These are phyloP conservation scores for Scyliorhinus canicula DNA, from an alignment of 2,797 vertebrate genomes.

Conservation along the genomic window DNA sequence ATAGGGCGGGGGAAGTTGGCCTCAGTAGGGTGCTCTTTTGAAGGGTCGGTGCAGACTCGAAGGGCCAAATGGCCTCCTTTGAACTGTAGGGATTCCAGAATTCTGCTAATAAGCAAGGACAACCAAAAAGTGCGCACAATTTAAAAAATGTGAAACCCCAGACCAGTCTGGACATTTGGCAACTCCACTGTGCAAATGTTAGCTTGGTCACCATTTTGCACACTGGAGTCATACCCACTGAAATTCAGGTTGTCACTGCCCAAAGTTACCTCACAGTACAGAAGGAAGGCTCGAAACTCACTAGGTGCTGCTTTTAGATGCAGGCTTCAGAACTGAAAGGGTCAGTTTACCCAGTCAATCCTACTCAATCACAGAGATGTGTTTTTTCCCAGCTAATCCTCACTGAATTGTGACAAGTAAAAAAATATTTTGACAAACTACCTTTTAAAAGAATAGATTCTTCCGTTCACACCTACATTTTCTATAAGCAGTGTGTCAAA, in stretches of 20 bases:
- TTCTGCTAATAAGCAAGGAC: background rate
- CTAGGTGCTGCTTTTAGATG: background rate
- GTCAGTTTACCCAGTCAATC: background rate
- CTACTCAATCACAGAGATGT: too few relatives aligned
- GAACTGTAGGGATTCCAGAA: too few relatives aligned
- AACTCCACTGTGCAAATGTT: background rate
- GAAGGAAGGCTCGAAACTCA: background rate
- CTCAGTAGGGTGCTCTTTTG: too few relatives aligned
- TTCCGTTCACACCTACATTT: too few relatives aligned
- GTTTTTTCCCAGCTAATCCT: background rate
- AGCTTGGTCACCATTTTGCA: background rate
- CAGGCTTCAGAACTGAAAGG: background rate
- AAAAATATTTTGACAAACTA: too few relatives aligned
- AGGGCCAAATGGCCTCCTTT: background rate
- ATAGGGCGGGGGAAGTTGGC: too few relatives aligned
- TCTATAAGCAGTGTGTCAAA: background rate
- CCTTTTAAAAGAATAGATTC: background rate
- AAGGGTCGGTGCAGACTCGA: too few relatives aligned
- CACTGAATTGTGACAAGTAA: background rate
- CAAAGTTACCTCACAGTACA: background rate
- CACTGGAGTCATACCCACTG: background rate
- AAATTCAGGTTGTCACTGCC: background rate
- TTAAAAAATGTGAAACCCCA: background rate
- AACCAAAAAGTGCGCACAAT: background rate
- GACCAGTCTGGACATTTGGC: background rate